A percentile compares a stretch with the other conserved stretches of the same genome.
These are phyloP conservation scores for Caracal caracal DNA, from an alignment of 2,113 vertebrate species.

Conservation along the genomic window DNA sequence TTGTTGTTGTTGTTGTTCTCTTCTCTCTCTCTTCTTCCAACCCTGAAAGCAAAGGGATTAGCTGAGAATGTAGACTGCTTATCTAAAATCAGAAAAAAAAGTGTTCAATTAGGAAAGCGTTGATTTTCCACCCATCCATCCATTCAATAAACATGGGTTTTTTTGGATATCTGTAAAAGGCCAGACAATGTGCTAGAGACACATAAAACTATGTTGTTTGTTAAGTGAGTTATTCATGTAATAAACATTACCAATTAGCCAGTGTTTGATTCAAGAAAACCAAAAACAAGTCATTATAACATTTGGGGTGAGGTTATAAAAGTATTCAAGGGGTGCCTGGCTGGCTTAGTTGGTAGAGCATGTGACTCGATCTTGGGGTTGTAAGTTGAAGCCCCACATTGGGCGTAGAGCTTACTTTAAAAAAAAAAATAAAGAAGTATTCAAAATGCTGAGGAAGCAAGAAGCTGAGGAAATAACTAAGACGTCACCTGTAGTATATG, in stretches of 20 bases:
- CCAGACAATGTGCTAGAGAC: not conserved
- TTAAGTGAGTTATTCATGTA: not conserved
- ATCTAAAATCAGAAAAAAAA: not conserved
- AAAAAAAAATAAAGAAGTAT: not conserved
- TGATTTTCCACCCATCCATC: not conserved
- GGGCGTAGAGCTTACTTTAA: not conserved
- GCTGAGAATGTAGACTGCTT: not conserved
- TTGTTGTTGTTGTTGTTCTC: too few species aligned
- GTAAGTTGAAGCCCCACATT: not conserved
- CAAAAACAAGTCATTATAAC: constrained; percentile 11
- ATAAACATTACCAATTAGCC: not conserved
- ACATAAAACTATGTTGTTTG: not conserved
- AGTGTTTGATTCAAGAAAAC: constrained; percentile 17
- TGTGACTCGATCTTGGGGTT: not conserved
- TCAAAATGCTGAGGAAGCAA: not conserved
- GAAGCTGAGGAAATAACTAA: not conserved
- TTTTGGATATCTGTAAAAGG: not conserved
- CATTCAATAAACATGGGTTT: not conserved
- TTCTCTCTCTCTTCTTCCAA: not conserved
- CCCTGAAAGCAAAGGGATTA: not conserved
- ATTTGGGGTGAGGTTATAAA: not conserved
- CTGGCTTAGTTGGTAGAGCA: not conserved
- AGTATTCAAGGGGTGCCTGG: not conserved
- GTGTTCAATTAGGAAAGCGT: not conserved
- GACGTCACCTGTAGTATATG: not conserved